Evolutionary conservation across 1,140 invertebrate genomes (phyloP).

Genomic region (Drosophila fuyamai): DNA sequence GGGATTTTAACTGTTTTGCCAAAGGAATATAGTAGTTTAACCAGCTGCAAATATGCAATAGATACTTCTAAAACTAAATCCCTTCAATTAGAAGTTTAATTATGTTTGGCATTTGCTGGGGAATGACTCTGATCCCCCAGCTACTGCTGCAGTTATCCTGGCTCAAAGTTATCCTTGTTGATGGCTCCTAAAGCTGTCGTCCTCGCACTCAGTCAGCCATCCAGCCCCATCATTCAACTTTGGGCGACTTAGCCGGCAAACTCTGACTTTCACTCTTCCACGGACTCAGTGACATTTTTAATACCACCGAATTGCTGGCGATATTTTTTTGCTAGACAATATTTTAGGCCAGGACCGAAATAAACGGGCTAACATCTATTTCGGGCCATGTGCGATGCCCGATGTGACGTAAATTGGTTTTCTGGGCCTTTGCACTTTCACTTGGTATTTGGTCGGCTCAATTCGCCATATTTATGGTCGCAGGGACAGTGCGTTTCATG

Average conservation of each 20-base stretch:
- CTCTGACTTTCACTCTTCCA: constrained; percentile 26
- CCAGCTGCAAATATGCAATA: not conserved
- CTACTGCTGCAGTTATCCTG: constrained; percentile 6
- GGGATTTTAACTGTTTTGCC: too few species aligned
- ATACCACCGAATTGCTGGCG: constrained; percentile 15
- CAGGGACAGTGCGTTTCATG: constrained; percentile 11
- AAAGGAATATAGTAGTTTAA: too few species aligned
- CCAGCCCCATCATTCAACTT: constrained; percentile 21
- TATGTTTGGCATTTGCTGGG: constrained; percentile 1
- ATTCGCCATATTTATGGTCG: constrained; percentile 22
- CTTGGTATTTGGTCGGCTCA: constrained; percentile 25
- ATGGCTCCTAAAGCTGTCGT: constrained; percentile 16
- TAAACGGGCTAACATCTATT: constrained; percentile 43
- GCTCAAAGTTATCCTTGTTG: constrained; percentile 32
- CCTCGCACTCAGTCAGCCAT: not conserved
- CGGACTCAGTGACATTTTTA: constrained; percentile 33
- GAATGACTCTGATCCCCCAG: not conserved
- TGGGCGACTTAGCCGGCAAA: constrained; percentile 3
- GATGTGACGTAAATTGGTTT: constrained; percentile 44
- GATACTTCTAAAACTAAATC: not conserved
- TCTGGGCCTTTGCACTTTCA: constrained; percentile 22
- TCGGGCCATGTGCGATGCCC: constrained; percentile 19
- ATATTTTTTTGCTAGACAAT: not conserved
- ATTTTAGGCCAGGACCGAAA: constrained; percentile 35
- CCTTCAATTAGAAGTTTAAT: constrained; percentile 19